Evolutionary conservation across 2,888 invertebrate genomes (phyloP).

Genomic region (Opisthograptis luteolata): DNA sequence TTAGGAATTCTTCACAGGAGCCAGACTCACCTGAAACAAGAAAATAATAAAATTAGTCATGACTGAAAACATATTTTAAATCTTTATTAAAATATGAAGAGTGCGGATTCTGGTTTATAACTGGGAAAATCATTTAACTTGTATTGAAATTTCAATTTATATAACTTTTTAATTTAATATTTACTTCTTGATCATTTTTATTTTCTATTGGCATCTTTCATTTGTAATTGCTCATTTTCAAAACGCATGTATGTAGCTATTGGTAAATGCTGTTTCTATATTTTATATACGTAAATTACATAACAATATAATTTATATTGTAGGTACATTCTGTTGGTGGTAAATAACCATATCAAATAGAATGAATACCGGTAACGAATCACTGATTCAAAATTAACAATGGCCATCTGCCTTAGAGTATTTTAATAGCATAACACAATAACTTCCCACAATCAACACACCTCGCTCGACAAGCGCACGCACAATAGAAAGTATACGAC

Average conservation of each 20-base stretch:
- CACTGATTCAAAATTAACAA: constrained; percentile 1
- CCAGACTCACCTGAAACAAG: constrained; percentile 42
- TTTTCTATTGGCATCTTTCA: no score
- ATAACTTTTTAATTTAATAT: no score
- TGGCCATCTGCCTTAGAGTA: no score
- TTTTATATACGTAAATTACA: no score
- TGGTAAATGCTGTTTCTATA: no score
- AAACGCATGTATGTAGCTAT: no score
- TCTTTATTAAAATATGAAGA: background rate
- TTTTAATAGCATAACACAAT: constrained; percentile 1
- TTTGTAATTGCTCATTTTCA: no score
- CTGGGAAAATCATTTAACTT: no score
- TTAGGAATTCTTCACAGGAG: constrained; percentile 25
- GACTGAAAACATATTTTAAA: constrained; percentile 3
- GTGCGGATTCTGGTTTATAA: background rate
- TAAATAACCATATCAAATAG: background rate
- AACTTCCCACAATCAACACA: constrained; percentile 16
- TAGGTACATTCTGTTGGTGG: no score
- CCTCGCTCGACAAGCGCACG: constrained; percentile 3
- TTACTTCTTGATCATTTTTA: no score
- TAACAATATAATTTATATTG: no score
- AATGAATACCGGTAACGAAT: background rate
- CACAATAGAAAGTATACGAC: constrained; percentile 4
- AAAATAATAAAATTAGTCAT: constrained; percentile 30
- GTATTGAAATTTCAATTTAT: no score